A percentile compares a stretch with the other conserved stretches of the same genome.
Evolutionary conservation across 2,797 vertebrate genomes (phyloP).

Genomic region (Falco biarmicus): DNA sequence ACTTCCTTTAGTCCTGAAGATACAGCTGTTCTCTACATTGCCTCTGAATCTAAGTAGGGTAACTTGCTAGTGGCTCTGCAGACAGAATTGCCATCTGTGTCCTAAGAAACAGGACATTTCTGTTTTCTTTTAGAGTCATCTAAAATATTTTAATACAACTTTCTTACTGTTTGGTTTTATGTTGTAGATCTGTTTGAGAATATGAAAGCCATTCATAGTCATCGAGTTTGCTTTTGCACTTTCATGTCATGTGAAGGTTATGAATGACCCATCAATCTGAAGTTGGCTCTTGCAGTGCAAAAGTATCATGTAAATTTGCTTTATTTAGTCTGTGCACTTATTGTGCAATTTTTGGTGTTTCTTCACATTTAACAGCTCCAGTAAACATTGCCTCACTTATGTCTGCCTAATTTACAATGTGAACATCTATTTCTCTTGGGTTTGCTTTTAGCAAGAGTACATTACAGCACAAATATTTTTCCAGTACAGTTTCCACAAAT

Average conservation of each 20-base stretch:
- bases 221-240: neutral
- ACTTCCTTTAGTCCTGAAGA: neutral
- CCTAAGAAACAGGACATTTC: neutral
- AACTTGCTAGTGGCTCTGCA: neutral
- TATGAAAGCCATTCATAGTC: neutral
- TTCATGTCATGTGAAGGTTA: neutral
- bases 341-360: slow-evolving; percentile 66
- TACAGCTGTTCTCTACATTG: neutral
- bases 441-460: slow-evolving; percentile 59
- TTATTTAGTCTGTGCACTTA: slow-evolving; percentile 27
- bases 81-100: neutral
- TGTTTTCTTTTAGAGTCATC: neutral
- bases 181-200: neutral
- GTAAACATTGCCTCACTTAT: slow-evolving; percentile 65
- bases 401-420: slow-evolving; percentile 39
- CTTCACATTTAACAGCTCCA: slow-evolving; percentile 60
- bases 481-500: slow-evolving; percentile 56
- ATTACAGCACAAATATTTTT: slow-evolving; percentile 66
- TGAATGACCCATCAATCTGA: neutral
- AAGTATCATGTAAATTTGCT: slow-evolving; percentile 30
- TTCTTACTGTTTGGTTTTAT: neutral
- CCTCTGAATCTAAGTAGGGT: neutral
- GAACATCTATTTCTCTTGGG: slow-evolving; percentile 63
- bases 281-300: neutral
- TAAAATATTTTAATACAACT: neutral